Percentiles rank a stretch among this genome's conserved stretches.
phyloP scores from a whole-genome alignment of 2,797 vertebrate species.

The Pseudochromis fuscus region DNA sequence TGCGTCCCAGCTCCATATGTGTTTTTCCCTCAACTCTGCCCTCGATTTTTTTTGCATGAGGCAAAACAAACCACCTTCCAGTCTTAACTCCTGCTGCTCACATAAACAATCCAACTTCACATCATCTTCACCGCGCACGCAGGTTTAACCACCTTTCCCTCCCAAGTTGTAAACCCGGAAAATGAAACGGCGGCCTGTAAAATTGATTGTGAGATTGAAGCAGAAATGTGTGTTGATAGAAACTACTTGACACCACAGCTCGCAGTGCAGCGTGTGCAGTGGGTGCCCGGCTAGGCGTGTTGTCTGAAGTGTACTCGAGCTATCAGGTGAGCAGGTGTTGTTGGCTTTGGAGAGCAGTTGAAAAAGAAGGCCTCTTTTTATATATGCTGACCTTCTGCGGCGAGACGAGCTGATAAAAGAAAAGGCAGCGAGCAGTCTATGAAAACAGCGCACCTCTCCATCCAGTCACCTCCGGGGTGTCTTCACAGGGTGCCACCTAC shows the following conservation, averaged over 20 bases:
- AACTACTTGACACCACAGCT: neutral
- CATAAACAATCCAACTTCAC: slow-evolving; percentile 50
- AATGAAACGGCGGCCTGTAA: slow-evolving; percentile 49
- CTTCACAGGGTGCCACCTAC: slow-evolving; percentile 36
- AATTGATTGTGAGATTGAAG: slow-evolving; percentile 60
- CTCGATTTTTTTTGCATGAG: slow-evolving; percentile 26
- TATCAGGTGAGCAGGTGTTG: slow-evolving; percentile 54
- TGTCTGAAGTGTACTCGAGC: slow-evolving; percentile 47
- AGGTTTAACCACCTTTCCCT: slow-evolving; percentile 5
- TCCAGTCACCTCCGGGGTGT: slow-evolving; percentile 23
- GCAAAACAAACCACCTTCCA: slow-evolving; percentile 35
- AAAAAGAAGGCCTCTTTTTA: slow-evolving; percentile 33
- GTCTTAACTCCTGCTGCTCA: slow-evolving; percentile 29
- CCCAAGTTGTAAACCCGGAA: slow-evolving; percentile 31
- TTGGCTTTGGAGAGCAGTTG: slow-evolving; percentile 46
- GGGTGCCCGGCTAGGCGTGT: neutral
- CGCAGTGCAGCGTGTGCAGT: neutral
- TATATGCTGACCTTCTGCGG: slow-evolving; percentile 43
- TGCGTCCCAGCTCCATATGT: slow-evolving; percentile 71
- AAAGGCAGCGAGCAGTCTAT: slow-evolving; percentile 7
- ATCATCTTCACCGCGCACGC: slow-evolving; percentile 28
- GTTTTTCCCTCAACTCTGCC: slow-evolving; percentile 40
- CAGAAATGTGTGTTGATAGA: slow-evolving; percentile 39
- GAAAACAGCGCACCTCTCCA: neutral
- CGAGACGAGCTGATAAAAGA: slow-evolving; percentile 47